Conservation (phyloP, 2,888 invertebrate genomes). For the Cataglyphis altisquamis region DNA sequence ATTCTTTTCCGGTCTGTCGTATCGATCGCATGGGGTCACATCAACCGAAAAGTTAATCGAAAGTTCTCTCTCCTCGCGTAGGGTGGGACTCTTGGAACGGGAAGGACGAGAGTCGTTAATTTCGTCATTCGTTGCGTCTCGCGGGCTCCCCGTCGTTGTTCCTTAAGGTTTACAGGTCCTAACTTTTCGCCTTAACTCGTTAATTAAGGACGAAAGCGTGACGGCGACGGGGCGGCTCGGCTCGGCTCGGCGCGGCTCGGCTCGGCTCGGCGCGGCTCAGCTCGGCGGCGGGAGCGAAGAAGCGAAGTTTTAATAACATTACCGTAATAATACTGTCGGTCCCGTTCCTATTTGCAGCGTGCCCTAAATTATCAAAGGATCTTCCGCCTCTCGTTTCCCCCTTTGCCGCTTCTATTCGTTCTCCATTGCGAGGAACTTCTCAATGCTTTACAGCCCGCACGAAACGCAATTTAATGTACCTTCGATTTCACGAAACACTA, state of each 20-base stretch:
- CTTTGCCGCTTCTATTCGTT: constrained; percentile 40
- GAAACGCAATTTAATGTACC: constrained; percentile 53
- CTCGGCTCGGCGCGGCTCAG: constrained; percentile 40
- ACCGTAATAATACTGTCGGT: constrained; percentile 78
- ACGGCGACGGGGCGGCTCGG: constrained; percentile 57
- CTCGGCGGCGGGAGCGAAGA: constrained; percentile 62
- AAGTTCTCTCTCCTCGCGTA: constrained; percentile 71
- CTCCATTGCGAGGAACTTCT: constrained; percentile 63
- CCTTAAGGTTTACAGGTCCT: constrained; percentile 79
- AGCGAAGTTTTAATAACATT: constrained; percentile 81
- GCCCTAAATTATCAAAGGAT: constrained; percentile 78
- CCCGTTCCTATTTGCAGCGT: constrained; percentile 71
- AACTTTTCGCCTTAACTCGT: constrained; percentile 81
- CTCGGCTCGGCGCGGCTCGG: constrained; percentile 16
- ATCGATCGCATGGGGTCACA: constrained; percentile 28
- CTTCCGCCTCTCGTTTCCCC: constrained; percentile 57
- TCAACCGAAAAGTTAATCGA: constrained; percentile 62
- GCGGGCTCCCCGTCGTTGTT: constrained; percentile 76
- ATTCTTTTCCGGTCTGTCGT: constrained; percentile 20
- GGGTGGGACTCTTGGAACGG: constrained; percentile 62
- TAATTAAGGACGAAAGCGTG: constrained; percentile 78
- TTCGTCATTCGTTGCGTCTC: constrained; percentile 79
- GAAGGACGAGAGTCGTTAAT: constrained; percentile 78
- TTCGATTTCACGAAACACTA: constrained; percentile 67
- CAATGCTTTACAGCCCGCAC: constrained; percentile 31